phyloP scores from a whole-genome alignment of 1,140 invertebrate species.

The Camponotus pennsylvanicus region DNA sequence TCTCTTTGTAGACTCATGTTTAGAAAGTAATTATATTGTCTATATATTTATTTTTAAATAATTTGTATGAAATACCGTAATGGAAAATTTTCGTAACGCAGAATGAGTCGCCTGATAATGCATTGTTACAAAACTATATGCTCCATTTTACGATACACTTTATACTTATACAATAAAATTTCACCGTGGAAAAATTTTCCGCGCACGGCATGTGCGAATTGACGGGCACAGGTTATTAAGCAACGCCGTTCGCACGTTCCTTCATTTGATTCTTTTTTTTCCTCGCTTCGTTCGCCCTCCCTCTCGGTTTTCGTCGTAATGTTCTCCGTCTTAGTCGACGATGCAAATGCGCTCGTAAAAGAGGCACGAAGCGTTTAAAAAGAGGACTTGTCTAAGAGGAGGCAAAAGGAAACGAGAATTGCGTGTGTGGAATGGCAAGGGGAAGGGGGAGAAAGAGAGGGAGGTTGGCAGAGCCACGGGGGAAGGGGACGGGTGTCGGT shows the following conservation, averaged over 20 bases:
- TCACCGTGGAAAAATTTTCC: constrained; percentile 43
- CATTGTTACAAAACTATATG: neutral
- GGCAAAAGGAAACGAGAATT: constrained; percentile 65
- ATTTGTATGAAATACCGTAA: neutral
- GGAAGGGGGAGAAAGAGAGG: neutral
- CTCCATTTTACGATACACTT: neutral
- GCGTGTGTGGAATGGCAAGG: constrained; percentile 21
- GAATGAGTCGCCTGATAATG: constrained; percentile 13
- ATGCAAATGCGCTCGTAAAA: constrained; percentile 81
- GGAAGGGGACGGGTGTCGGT: constrained; percentile 40
- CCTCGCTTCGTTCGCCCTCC: constrained; percentile 50
- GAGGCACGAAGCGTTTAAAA: constrained; percentile 65
- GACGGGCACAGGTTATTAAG: constrained; percentile 80
- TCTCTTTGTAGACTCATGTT: neutral
- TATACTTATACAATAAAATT: constrained; percentile 31
- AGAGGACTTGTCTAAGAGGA: constrained; percentile 46
- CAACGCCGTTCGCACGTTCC: constrained; percentile 81
- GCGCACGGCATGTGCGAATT: constrained; percentile 58
- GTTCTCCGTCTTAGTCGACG: constrained; percentile 61
- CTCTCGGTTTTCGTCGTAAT: constrained; percentile 52
- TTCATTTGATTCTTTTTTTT: constrained; percentile 58
- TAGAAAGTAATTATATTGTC: neutral
- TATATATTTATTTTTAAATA: neutral
- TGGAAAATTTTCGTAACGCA: neutral
- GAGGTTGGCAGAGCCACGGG: constrained; percentile 24